Evolutionary conservation across 2,797 vertebrate genomes (phyloP), one percentile per base, ranked within the genome.

Genomic region (Channallabes apus): DNA sequence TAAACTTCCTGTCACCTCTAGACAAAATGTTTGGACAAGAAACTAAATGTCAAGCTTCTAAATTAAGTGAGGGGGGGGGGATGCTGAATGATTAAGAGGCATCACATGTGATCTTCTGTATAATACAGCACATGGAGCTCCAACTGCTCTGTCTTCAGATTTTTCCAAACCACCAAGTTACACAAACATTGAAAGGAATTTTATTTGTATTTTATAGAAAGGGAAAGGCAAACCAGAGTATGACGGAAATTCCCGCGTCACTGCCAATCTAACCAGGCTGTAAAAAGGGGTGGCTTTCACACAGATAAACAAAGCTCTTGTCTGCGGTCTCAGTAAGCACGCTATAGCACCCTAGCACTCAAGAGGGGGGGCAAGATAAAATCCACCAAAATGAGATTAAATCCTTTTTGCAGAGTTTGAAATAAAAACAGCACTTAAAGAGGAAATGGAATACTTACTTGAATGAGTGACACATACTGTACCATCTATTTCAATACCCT

Each of bases 131-230:
- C n/a, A 29, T 38, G 14, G 3, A 68, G 54, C 17, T 77, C 15
- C 51, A 79, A 67, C 56, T 77, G 35, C 62, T 27, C 22, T 9
- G 24, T 67, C 35, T 62, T 17, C 61, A 35, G 24, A 54, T 67
- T 61, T 41, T 85, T 90, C 85, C 84, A 91, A 89, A 87, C 91
- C 91, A 86, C 91, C 6, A 27, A 91, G 87, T 62, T 24, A 82
- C 35, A 90, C 87, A 91, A 93, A 93, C 90, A 92, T 79, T 82
- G 83, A 90, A 54, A 86, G 68, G 81, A 77, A 89, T 87, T 93
- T 92, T 88, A 92, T 92, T 91, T 91, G 88, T 85, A 89, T 90
- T 93, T 94, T 94, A 90, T 87, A 86, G 91, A 78, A 80, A 75
- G 75, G 72, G 88, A 92, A 91, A 59, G 24, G 83, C 87, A 89